These are phyloP conservation scores for Rhingia campestris DNA, from an alignment of 2,888 invertebrate species.

Conservation along the genomic window DNA sequence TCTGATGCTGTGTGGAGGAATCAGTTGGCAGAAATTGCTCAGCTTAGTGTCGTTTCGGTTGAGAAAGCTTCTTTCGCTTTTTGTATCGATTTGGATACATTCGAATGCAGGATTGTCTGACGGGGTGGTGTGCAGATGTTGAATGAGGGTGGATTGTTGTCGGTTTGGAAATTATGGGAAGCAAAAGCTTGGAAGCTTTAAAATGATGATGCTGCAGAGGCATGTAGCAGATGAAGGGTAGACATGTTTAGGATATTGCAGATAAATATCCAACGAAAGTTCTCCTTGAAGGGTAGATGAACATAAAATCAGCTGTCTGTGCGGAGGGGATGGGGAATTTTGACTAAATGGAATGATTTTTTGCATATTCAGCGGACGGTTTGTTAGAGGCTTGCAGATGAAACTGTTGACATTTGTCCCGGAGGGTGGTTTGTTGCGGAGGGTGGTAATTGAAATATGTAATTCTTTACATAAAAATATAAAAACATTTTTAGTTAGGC, in stretches of 20 bases:
- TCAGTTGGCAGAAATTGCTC: slow-evolving; percentile 48
- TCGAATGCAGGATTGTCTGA: neutral
- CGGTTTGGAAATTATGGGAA: slow-evolving; percentile 62
- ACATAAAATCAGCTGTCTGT: slow-evolving; percentile 28
- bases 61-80: slow-evolving; percentile 58
- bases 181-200: slow-evolving; percentile 47
- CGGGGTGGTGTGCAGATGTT: neutral
- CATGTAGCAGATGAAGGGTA: slow-evolving; percentile 55
- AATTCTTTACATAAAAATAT: too few relatives aligned
- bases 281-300: slow-evolving; percentile 31
- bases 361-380: slow-evolving; percentile 45
- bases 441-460: slow-evolving; percentile 29
- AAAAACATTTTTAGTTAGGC: too few relatives aligned
- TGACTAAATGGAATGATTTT: neutral
- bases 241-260: slow-evolving; percentile 64
- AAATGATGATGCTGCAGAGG: slow-evolving; percentile 62
- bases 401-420: slow-evolving; percentile 23
- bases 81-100: slow-evolving; percentile 61
- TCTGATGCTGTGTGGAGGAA: slow-evolving; percentile 69
- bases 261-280: slow-evolving; percentile 69
- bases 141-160: slow-evolving; percentile 39
- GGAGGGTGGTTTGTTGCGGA: slow-evolving; percentile 18
- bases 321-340: neutral
- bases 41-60: slow-evolving; percentile 48
- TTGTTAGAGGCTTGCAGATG: neutral